Percentiles rank a stretch among this genome's conserved stretches.
phyloP scores from a whole-genome alignment of 2,888 invertebrate genomes.

The Omphaloscelis lunosa region DNA sequence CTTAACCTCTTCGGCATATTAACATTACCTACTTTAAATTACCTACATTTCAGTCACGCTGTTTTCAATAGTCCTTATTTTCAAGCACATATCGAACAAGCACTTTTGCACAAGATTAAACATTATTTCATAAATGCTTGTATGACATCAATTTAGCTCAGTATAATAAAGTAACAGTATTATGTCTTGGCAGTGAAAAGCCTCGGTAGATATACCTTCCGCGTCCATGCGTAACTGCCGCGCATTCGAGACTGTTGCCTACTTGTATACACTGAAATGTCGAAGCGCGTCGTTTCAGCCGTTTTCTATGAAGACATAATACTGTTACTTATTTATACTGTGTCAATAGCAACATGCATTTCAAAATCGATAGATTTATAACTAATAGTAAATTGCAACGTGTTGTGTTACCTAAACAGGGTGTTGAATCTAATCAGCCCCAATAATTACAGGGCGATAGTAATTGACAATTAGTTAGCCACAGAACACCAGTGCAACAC shows the following conservation, averaged over 20 bases:
- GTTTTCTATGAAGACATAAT: too few species aligned
- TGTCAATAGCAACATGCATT: background rate
- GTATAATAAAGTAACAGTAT: too few species aligned
- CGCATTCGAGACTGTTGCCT: too few species aligned
- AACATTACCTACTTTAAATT: background rate
- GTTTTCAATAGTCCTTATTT: background rate
- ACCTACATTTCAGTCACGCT: background rate
- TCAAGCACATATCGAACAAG: background rate
- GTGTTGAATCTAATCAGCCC: conserved; percentile 40
- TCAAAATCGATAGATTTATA: background rate
- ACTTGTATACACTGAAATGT: too few species aligned
- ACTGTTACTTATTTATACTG: too few species aligned
- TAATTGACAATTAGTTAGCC: conserved; percentile 49
- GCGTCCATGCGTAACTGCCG: too few species aligned
- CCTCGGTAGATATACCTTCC: too few species aligned
- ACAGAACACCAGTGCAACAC: conserved; percentile 9
- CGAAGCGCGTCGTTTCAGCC: too few species aligned
- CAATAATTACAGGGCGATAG: conserved; percentile 36
- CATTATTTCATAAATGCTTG: background rate
- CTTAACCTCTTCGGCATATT: background rate
- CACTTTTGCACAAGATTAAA: background rate
- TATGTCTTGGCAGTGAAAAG: too few species aligned
- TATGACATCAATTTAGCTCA: background rate
- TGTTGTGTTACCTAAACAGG: conserved; percentile 35
- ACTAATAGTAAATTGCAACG: conserved; percentile 26